These are phyloP conservation scores for Pachycephus smyrnensis DNA, from an alignment of 2,888 invertebrate species.

Conservation along the genomic window DNA sequence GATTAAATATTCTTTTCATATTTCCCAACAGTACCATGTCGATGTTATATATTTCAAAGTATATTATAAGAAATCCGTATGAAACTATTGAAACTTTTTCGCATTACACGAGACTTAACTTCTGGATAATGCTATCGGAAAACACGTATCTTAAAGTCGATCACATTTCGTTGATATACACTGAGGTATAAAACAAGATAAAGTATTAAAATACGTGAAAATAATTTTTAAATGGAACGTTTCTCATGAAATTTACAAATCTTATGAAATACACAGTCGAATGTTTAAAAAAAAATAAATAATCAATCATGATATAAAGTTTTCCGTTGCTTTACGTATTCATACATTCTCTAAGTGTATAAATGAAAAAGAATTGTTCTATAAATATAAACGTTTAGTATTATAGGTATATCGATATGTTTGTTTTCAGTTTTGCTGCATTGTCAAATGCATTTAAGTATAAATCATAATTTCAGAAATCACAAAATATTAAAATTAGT, in stretches of 20 bases:
- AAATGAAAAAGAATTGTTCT: neutral
- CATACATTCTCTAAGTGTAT: neutral
- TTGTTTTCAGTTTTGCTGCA: neutral
- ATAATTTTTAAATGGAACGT: no score
- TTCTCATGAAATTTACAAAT: no score
- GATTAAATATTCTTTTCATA: neutral
- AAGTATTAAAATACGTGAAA: no score
- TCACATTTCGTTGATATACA: no score
- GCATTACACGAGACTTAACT: no score
- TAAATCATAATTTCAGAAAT: neutral
- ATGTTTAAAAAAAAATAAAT: neutral
- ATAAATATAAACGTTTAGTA: neutral
- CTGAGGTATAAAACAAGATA: no score
- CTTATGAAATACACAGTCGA: neutral
- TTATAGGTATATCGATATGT: neutral
- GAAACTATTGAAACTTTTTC: no score
- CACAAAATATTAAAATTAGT: no score
- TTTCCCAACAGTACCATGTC: neutral
- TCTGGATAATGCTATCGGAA: no score
- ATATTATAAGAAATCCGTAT: no score
- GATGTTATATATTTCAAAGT: neutral
- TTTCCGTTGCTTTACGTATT: neutral
- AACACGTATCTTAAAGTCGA: no score
- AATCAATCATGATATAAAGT: neutral
- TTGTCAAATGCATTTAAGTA: neutral